Conservation (phyloP, 2,797 vertebrate genomes). For the Hirundo rustica region DNA sequence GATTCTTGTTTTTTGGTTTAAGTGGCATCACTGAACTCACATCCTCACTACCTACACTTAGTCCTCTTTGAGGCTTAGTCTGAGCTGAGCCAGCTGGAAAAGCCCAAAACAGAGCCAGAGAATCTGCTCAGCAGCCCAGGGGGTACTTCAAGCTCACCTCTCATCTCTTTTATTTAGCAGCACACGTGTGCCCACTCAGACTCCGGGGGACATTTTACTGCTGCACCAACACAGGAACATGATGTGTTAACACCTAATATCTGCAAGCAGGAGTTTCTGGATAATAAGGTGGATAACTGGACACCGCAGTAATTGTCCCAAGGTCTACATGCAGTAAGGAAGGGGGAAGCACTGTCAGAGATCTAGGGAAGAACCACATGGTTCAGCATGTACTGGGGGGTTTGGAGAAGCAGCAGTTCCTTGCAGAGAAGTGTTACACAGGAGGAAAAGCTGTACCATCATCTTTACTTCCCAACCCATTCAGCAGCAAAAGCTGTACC, state of each 20-base stretch:
- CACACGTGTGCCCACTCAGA: background rate
- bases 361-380: background rate
- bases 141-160: background rate
- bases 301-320: background rate
- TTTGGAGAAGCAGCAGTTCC: background rate
- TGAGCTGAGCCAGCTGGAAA: background rate
- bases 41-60: background rate
- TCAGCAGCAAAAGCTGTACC: background rate
- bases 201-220: background rate
- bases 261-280: background rate
- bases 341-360: background rate
- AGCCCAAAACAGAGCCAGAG: background rate
- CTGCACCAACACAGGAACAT: background rate
- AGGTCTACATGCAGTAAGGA: background rate
- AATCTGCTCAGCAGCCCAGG: background rate
- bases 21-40: background rate
- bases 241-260: background rate
- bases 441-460: background rate
- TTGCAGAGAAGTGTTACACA: background rate
- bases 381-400: background rate
- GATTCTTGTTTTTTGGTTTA: background rate
- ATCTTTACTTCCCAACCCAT: background rate
- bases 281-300: background rate
- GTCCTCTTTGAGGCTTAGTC: background rate
- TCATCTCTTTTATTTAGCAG: background rate